These are phyloP conservation scores for Eurystomus glaucurus DNA, from an alignment of 2,797 vertebrate genomes.

Conservation along the genomic window DNA sequence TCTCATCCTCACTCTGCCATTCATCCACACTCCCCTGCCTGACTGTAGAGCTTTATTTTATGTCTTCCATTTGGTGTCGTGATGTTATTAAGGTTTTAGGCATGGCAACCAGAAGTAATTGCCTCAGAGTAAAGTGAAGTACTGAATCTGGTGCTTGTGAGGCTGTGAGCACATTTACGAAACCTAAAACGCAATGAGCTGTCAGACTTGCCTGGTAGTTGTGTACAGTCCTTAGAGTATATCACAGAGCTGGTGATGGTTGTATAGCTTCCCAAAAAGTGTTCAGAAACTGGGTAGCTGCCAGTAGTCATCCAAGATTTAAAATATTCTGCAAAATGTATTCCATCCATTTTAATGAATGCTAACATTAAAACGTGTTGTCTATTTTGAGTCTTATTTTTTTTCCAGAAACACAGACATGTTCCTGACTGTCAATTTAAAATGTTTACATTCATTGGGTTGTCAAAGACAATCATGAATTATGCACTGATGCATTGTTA, in stretches of 20 bases:
- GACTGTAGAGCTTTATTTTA: background rate
- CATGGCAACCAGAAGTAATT: background rate
- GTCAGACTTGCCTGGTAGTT: background rate
- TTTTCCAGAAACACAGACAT: background rate
- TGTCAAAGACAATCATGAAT: slow-evolving; percentile 36
- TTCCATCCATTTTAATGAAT: background rate
- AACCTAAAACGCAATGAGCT: background rate
- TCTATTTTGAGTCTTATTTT: background rate
- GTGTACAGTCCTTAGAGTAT: background rate
- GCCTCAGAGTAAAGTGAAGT: background rate
- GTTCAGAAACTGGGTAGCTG: background rate
- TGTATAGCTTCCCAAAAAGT: background rate
- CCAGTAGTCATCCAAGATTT: background rate
- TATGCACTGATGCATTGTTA: background rate
- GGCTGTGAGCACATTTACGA: background rate
- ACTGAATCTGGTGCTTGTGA: background rate
- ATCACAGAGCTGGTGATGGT: background rate
- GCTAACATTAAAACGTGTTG: background rate
- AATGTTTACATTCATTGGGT: background rate
- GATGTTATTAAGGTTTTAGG: background rate
- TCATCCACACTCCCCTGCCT: background rate
- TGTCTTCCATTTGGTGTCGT: background rate
- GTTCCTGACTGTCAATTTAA: background rate
- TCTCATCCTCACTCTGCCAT: background rate
- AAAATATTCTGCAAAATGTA: background rate